Base-by-base conservation (phyloP, 2,797 vertebrate species). In the Sus cebifrons region DNA sequence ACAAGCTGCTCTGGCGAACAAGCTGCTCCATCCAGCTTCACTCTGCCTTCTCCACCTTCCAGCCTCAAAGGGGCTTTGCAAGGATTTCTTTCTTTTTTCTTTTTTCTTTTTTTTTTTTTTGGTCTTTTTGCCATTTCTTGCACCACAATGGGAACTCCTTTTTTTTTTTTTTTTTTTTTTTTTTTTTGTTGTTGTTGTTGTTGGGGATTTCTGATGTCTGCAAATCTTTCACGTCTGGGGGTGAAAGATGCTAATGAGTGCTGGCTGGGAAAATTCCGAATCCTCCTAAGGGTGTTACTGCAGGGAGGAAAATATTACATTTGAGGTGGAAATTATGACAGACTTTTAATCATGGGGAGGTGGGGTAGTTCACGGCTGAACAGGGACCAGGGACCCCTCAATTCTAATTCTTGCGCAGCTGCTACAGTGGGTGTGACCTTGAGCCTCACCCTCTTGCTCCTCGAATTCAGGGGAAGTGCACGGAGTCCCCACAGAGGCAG, bases 171-270 rank as follows among this genome's bases (percentile, higher is more conserved):
- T 36, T 36, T 36, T 36, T 56, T 90, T 70, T 36, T 36, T 36
- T 36, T 36, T 36, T 36, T 36, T 36, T 36, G n/a, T n/a, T n/a
- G n/a, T n/a, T n/a, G n/a, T 36, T 36, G 52, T 90, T 70, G 71
- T 82, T 73, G 71, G 89, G 92, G 91, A 81, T 94, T 64, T 16
- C 58, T 64, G 92, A 74, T 77, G 89, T 67, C 85, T 64, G 65
- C 10, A 21, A 86, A 23, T 8, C 96, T 97, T 97, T 96, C 86
- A 97, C 97, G 95, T 97, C 49, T 32, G 60, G 52, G 92, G 93
- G 95, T 97, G 94, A 97, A 97, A 98, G 97, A 65, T 36, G 54
- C 96, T 97, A 97, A 97, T 96, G 95, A 98, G 93, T 58, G 36
- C 36, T 70, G 89, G 70, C 3, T 1, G 71, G 78, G 68, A 56